A percentile compares a stretch with the other conserved stretches of the same genome.
phyloP scores from a whole-genome alignment of 2,888 invertebrate species.

The Psylliodes chrysocephalus region DNA sequence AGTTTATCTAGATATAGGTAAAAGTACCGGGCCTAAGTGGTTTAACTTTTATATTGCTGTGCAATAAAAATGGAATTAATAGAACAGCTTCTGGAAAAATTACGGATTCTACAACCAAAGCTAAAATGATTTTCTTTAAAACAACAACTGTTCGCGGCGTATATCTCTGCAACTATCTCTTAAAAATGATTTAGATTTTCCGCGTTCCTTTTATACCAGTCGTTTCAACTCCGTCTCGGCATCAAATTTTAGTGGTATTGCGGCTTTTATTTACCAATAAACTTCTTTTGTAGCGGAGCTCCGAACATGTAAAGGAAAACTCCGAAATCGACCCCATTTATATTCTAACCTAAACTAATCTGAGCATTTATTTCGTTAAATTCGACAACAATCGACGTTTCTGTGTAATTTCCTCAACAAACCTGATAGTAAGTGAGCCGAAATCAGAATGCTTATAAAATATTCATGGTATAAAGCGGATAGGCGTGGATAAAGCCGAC shows the following conservation, averaged over 20 bases:
- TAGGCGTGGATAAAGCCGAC: no score
- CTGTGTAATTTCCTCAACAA: constrained; percentile 8
- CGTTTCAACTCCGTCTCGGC: constrained; percentile 5
- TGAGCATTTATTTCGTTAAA: constrained; percentile 21
- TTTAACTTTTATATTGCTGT: no score
- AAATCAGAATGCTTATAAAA: no score
- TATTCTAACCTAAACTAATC: constrained; percentile 20
- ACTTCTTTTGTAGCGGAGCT: constrained; percentile 14
- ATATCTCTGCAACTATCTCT: neutral
- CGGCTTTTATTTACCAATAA: constrained; percentile 20
- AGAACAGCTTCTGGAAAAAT: no score
- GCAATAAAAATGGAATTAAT: no score
- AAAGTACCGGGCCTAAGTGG: no score
- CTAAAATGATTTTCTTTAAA: no score
- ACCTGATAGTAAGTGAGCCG: neutral
- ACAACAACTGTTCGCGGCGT: no score
- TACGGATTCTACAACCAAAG: no score
- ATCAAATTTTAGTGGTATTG: constrained; percentile 3
- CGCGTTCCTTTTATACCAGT: neutral
- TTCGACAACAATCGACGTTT: constrained; percentile 21
- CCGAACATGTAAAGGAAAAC: constrained; percentile 14
- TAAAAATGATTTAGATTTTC: constrained; percentile 2
- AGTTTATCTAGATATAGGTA: no score
- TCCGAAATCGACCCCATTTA: constrained; percentile 21
- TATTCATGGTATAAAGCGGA: no score